Percentiles rank a stretch among this genome's conserved stretches.
Conservation (phyloP, 2,113 vertebrate species). For the Meles meles region DNA sequence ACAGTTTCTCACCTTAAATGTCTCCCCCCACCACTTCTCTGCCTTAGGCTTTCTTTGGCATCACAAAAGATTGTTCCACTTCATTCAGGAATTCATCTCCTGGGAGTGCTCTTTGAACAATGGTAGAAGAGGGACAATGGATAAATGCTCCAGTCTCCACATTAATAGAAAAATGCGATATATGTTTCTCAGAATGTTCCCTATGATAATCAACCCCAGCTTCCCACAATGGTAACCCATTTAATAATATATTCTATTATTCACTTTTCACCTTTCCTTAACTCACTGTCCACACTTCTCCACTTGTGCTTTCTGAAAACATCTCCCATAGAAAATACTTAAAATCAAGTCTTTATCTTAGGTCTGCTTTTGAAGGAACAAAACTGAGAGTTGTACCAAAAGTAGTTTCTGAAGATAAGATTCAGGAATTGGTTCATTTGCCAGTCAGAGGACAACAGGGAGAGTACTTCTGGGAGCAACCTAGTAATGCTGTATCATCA, state of each 20-base stretch:
- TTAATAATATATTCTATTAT: not conserved
- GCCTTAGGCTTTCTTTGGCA: not conserved
- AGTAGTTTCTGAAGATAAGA: not conserved
- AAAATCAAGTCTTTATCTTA: not conserved
- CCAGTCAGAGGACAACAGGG: no score
- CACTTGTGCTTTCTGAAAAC: not conserved
- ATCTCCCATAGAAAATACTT: not conserved
- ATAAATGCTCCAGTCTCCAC: not conserved
- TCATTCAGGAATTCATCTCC: not conserved
- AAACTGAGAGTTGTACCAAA: not conserved
- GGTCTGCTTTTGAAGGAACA: not conserved
- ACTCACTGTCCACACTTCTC: not conserved
- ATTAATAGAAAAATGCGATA: not conserved
- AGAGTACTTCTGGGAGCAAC: not conserved
- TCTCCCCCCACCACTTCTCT: not conserved
- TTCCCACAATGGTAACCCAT: not conserved
- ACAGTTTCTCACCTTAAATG: not conserved
- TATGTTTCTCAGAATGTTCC: not conserved
- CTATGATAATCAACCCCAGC: not conserved
- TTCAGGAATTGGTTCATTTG: not conserved
- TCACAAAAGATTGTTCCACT: not conserved
- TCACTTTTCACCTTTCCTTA: not conserved
- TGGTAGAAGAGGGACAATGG: no score
- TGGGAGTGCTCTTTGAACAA: not conserved
- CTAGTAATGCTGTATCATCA: not conserved